Conservation (phyloP, 1,140 invertebrate species). For the Pemphigus obesinymphae region DNA sequence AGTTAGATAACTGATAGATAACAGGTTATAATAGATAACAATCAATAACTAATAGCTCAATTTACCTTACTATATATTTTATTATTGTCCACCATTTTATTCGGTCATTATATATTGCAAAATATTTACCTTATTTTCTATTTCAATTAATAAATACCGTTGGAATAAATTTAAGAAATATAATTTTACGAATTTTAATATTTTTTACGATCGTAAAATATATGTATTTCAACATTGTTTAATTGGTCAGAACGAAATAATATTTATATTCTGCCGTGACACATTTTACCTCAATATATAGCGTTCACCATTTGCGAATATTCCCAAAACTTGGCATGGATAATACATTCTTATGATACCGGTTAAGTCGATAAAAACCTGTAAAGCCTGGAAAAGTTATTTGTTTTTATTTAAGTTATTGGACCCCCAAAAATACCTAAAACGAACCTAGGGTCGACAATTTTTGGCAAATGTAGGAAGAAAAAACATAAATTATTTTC, state of each 20-base stretch:
- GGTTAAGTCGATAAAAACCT: background rate
- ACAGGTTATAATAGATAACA: too few relatives aligned
- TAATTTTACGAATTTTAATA: too few relatives aligned
- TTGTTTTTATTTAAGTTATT: background rate
- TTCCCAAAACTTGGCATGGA: background rate
- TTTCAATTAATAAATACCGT: too few relatives aligned
- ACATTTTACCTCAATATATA: background rate
- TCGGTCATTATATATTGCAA: too few relatives aligned
- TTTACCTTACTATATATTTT: too few relatives aligned
- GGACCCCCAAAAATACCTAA: background rate
- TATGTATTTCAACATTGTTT: background rate
- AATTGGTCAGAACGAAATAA: background rate
- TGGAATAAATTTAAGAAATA: too few relatives aligned
- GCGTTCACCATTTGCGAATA: background rate
- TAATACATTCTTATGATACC: conserved; percentile 10
- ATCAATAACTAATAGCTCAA: too few relatives aligned
- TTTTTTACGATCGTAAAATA: background rate
- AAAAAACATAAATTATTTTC: conserved; percentile 32
- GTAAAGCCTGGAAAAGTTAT: conserved; percentile 4
- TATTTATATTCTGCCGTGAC: background rate
- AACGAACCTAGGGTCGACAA: background rate
- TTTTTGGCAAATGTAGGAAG: background rate
- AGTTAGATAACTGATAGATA: too few relatives aligned
- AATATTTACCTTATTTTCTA: too few relatives aligned
- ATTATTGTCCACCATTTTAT: too few relatives aligned